Evolutionary conservation across 1,140 invertebrate species (phyloP).

Genomic region (Saccostrea cuccullata): DNA sequence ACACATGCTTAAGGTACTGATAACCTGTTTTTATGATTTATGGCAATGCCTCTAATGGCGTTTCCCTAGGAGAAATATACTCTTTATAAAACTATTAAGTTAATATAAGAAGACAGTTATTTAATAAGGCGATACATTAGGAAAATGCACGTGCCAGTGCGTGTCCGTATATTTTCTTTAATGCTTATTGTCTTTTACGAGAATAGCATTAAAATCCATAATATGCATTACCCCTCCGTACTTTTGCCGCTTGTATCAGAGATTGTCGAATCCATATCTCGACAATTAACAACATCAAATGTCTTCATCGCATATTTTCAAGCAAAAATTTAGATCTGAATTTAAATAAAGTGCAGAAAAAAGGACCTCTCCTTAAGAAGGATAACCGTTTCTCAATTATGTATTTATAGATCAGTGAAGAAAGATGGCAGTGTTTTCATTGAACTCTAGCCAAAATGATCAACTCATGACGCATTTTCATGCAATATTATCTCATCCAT

Average conservation of each 20-base stretch:
- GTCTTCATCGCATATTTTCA: background rate
- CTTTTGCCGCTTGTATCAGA: background rate
- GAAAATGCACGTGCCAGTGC: background rate
- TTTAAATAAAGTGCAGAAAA: background rate
- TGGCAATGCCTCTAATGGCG: background rate
- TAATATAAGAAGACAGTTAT: conserved; percentile 20
- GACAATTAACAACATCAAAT: background rate
- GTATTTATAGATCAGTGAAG: background rate
- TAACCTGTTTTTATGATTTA: conserved; percentile 21
- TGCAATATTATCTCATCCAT: background rate
- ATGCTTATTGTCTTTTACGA: conserved; percentile 32
- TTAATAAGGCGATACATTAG: background rate
- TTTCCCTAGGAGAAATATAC: background rate
- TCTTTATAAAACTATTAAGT: background rate
- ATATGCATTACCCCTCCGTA: background rate
- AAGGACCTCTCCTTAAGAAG: background rate
- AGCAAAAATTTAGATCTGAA: background rate
- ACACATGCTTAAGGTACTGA: background rate
- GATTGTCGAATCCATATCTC: background rate
- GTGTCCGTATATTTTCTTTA: conserved; percentile 16
- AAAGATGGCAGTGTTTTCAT: background rate
- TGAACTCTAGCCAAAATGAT: background rate
- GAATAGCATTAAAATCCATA: background rate
- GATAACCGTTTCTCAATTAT: background rate
- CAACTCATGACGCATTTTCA: background rate